Conservation (phyloP, 2,113 vertebrate genomes). For the Pavo muticus region DNA sequence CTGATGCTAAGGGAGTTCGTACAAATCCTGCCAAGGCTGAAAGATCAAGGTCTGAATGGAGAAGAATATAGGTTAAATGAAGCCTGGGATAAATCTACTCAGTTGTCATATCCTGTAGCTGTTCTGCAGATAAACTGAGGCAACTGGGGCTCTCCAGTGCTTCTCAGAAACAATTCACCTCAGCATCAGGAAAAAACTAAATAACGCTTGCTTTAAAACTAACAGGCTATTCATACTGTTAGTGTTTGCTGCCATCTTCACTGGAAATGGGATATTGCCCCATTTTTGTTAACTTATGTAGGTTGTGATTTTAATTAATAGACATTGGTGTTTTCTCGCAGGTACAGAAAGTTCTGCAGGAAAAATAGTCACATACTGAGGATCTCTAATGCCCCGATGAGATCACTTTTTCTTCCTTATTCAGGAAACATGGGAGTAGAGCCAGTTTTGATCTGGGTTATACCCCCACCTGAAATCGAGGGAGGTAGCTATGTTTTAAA, state of each 20-base stretch:
- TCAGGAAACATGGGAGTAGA: not conserved
- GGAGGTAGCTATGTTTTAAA: not conserved
- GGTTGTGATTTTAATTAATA: not conserved
- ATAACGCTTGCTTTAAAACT: not conserved
- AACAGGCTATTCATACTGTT: not conserved
- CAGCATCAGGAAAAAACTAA: not conserved
- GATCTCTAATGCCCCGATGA: not conserved
- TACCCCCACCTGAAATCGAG: not conserved
- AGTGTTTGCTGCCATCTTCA: fast-evolving
- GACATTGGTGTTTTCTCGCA: not conserved
- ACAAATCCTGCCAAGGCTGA: not conserved
- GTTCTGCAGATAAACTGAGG: not conserved
- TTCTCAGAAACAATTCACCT: not conserved
- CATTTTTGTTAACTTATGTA: fast-evolving
- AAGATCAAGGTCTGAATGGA: not conserved
- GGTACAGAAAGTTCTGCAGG: not conserved
- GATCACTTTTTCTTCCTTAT: not conserved
- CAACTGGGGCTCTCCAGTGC: not conserved
- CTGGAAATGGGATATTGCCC: not conserved
- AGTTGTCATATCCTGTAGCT: not conserved
- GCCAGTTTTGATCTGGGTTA: not conserved
- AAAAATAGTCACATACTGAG: not conserved
- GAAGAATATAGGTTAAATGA: not conserved
- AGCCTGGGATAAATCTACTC: not conserved
- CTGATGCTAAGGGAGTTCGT: not conserved